phyloP scores from a whole-genome alignment of 2,797 vertebrate species.

The Pseudotriccus pelzelni region DNA sequence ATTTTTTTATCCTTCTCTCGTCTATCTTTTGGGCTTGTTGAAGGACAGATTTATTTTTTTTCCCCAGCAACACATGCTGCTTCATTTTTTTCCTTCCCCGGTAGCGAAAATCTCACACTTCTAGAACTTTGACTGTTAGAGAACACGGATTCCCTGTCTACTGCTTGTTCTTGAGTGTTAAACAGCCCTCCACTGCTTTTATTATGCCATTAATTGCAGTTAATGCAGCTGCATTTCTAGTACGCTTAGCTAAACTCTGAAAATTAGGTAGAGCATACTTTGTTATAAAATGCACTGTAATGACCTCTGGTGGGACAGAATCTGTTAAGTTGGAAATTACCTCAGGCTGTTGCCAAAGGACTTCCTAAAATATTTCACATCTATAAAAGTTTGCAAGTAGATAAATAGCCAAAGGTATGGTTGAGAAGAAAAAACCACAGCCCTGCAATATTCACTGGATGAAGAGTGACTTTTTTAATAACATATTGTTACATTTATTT shows the following conservation, averaged over 20 bases:
- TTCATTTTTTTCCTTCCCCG: not conserved
- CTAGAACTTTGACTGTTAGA: constrained; percentile 58
- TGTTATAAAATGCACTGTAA: constrained; percentile 91
- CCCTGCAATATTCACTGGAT: not conserved
- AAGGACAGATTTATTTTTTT: constrained; percentile 53
- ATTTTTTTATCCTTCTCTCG: constrained; percentile 45
- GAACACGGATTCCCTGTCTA: constrained; percentile 76
- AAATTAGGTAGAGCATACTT: constrained; percentile 88
- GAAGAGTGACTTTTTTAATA: constrained; percentile 53
- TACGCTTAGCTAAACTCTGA: constrained; percentile 84
- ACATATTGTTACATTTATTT: constrained; percentile 45
- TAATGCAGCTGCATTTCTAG: constrained; percentile 86
- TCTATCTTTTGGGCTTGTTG: constrained; percentile 35
- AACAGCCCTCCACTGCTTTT: constrained; percentile 84
- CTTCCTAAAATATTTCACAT: constrained; percentile 79
- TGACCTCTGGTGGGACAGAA: constrained; percentile 92
- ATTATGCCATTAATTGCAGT: constrained; percentile 90
- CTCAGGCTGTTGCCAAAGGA: constrained; percentile 83
- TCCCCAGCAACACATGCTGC: not conserved
- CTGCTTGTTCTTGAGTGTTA: constrained; percentile 81
- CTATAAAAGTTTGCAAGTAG: constrained; percentile 82
- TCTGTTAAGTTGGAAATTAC: constrained; percentile 91
- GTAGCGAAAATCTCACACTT: constrained; percentile 45
- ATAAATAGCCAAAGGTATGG: constrained; percentile 75
- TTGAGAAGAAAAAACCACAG: constrained; percentile 33